phyloP scores from a whole-genome alignment of 2,113 vertebrate genomes.

The Condylura cristata region DNA sequence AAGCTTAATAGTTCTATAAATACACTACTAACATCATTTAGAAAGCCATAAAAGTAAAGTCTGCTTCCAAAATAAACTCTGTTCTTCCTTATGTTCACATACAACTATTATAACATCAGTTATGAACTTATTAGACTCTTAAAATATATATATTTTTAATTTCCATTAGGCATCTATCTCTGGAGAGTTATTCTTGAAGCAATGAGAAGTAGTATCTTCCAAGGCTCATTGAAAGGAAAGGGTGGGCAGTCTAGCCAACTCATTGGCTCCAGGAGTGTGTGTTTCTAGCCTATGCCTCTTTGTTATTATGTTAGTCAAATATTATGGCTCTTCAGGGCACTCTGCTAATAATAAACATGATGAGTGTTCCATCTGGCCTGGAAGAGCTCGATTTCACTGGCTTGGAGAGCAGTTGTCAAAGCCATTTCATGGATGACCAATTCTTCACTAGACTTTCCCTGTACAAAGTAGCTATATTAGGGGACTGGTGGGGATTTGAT shows the following conservation, averaged over 20 bases:
- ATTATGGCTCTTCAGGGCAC: neutral
- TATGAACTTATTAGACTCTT: neutral
- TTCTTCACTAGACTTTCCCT: neutral
- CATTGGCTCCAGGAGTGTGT: neutral
- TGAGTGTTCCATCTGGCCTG: neutral
- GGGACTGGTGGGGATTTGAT: neutral
- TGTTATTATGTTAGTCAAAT: neutral
- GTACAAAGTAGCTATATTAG: neutral
- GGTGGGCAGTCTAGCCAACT: neutral
- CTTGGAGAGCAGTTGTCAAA: neutral
- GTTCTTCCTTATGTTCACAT: neutral
- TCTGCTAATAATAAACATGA: neutral
- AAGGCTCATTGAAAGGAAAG: neutral
- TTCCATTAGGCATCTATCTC: neutral
- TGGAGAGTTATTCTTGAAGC: neutral
- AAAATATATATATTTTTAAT: neutral
- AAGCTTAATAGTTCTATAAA: neutral
- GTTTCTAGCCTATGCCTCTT: neutral
- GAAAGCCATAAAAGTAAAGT: slow-evolving; percentile 37
- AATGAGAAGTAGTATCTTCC: neutral
- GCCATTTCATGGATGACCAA: neutral
- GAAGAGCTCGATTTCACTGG: neutral
- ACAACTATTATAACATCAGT: neutral
- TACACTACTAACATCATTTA: neutral
- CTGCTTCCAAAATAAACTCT: neutral